Conservation (phyloP, 2,113 vertebrate genomes). For the Ondatra zibethicus region DNA sequence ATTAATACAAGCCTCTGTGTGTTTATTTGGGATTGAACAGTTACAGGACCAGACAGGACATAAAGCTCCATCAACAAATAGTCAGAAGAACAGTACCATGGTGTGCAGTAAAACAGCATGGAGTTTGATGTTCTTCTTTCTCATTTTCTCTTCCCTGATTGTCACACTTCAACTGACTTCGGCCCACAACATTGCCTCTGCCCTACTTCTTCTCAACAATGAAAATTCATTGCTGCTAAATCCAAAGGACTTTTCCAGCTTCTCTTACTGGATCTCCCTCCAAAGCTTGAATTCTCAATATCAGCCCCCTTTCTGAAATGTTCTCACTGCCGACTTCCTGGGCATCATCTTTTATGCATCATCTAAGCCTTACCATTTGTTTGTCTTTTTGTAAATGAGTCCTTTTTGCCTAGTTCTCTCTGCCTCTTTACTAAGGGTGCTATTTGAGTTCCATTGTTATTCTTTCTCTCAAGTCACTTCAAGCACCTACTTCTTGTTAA, state of each 20-base stretch:
- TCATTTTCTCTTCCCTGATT: background rate
- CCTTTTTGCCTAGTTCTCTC: background rate
- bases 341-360: background rate
- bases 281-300: background rate
- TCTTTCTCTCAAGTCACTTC: constrained; percentile 12
- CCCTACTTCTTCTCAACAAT: background rate
- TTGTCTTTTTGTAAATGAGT: constrained; percentile 12
- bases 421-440: background rate
- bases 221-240: constrained; percentile 35
- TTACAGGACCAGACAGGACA: no score
- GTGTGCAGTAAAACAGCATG: background rate
- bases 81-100: background rate
- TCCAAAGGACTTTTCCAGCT: background rate
- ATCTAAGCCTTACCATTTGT: background rate
- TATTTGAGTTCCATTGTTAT: background rate
- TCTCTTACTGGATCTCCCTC: background rate
- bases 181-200: background rate
- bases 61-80: background rate
- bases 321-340: background rate
- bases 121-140: background rate
- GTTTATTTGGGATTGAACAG: no score
- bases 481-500: constrained; percentile 1
- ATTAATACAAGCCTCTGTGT: no score
- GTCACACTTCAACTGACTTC: background rate
- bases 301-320: background rate